Evolutionary conservation across 2,888 invertebrate species (phyloP).

Genomic region (Hirtodrosophila histrioides): DNA sequence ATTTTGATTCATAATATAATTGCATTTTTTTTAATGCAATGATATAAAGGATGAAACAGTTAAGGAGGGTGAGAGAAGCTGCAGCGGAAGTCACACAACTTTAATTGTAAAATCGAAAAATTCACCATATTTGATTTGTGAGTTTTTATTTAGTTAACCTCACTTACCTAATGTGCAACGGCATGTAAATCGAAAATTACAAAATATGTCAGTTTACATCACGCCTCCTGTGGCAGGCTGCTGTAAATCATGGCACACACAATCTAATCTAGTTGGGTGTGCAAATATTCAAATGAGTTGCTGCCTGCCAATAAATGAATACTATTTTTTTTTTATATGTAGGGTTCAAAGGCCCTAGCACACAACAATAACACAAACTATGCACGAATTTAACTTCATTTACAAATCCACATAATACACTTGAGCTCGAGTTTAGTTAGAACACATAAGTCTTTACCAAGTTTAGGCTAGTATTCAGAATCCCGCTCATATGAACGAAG

Average conservation of each 20-base stretch:
- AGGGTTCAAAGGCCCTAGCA: constrained; percentile 20
- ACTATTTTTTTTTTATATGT: constrained; percentile 38
- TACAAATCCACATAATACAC: constrained; percentile 8
- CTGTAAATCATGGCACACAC: constrained; percentile 59
- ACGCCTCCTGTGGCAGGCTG: constrained; percentile 47
- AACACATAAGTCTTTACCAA: too few relatives aligned
- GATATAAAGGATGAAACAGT: too few relatives aligned
- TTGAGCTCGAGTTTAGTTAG: constrained; percentile 17
- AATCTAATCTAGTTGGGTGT: constrained; percentile 37
- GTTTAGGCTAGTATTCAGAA: constrained; percentile 17
- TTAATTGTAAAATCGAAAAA: neutral
- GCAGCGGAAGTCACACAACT: too few relatives aligned
- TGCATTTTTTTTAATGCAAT: too few relatives aligned
- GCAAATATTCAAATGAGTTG: constrained; percentile 67
- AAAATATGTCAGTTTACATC: constrained; percentile 71
- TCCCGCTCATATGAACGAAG: constrained; percentile 33
- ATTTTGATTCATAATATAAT: too few relatives aligned
- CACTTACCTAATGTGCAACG: constrained; percentile 62
- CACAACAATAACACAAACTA: constrained; percentile 21
- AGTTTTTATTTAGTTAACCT: neutral
- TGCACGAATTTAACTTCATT: constrained; percentile 6
- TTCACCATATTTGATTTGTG: neutral
- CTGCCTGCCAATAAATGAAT: constrained; percentile 47
- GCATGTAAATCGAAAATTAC: constrained; percentile 76
- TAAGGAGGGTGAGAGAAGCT: too few relatives aligned